Evolutionary conservation across 2,888 invertebrate species (phyloP), one percentile per base, ranked within the genome.

Genomic region (Thereva unica): DNA sequence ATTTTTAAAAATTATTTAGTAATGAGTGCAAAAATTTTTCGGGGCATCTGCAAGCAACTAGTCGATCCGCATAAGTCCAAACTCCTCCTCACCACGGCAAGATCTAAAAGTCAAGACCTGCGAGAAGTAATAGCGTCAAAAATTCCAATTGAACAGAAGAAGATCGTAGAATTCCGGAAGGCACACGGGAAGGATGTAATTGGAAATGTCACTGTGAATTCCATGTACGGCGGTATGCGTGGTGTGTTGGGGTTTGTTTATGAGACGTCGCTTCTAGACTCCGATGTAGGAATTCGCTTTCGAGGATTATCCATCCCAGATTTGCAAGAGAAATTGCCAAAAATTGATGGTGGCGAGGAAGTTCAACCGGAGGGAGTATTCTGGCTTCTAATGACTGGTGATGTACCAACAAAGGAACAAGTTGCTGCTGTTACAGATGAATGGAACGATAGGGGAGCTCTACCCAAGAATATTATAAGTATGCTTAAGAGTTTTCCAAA

Each of bases 281-380:
- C 93, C 1, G 92, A 93, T 68, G 93, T 93, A 77, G 93, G 94
- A 71, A 94, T 94, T 76, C 84, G 92, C 68, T 94, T 93, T 84
- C 86, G 53, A 37, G 53, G 53, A 38, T 9, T 38, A 4, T 38
- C 53, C 4, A 34, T 53, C 74, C 92, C 93, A 9, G 92, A 94
- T 77, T 92, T 92, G 77, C 92, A 92, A 78, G 86, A 93, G 76
- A 77, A 88, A 7, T 83, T 94, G 59, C 93, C 93, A 0, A 91
- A 89, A 78, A 92, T 89, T 4, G 54, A 67, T 1, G 87, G 88
- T 45, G 93, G 93, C 38, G 80, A 80, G 49, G 91, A 93, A 78
- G 93, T 93, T 3, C 83, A 93, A 4, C 94, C 94, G 0, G 94
- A 94, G 81, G 93, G 90, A 76, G 84, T 93, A 34, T 94, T 93